Conservation (phyloP, 2,888 invertebrate genomes). For the Nowickia ferox region DNA sequence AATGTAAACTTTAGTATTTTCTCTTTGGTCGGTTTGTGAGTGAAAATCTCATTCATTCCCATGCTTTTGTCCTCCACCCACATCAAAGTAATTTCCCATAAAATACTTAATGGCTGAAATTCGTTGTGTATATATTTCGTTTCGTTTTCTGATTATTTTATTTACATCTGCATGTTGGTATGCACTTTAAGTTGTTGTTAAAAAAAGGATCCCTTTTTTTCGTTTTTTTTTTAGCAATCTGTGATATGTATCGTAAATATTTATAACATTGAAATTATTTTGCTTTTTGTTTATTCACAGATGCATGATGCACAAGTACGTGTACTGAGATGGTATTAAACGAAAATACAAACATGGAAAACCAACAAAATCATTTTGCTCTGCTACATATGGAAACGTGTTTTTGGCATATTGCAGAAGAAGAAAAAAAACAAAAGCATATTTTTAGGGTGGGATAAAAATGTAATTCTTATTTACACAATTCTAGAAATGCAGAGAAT, state of each 20-base stretch:
- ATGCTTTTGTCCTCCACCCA: slow-evolving; percentile 25
- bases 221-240: slow-evolving; percentile 20
- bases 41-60: slow-evolving; percentile 10
- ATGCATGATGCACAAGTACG: neutral
- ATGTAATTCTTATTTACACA: neutral
- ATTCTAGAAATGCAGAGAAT: neutral
- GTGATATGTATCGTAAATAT: slow-evolving; percentile 52
- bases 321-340: slow-evolving; percentile 16
- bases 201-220: slow-evolving; percentile 17
- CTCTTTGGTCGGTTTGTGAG: slow-evolving; percentile 15
- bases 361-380: slow-evolving; percentile 30
- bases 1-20: slow-evolving; percentile 26
- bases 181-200: slow-evolving; percentile 5
- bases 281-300: slow-evolving; percentile 21
- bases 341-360: slow-evolving; percentile 1
- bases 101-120: slow-evolving; percentile 7
- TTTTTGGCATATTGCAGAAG: neutral
- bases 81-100: slow-evolving; percentile 11
- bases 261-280: slow-evolving; percentile 58
- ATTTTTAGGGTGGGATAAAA: neutral
- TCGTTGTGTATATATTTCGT: neutral
- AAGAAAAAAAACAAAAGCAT: neutral
- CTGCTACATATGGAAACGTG: slow-evolving; percentile 3
- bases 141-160: neutral
- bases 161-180: neutral